These are phyloP conservation scores for Microcebus tavaratra DNA, from an alignment of 2,113 vertebrate genomes.

Conservation along the genomic window DNA sequence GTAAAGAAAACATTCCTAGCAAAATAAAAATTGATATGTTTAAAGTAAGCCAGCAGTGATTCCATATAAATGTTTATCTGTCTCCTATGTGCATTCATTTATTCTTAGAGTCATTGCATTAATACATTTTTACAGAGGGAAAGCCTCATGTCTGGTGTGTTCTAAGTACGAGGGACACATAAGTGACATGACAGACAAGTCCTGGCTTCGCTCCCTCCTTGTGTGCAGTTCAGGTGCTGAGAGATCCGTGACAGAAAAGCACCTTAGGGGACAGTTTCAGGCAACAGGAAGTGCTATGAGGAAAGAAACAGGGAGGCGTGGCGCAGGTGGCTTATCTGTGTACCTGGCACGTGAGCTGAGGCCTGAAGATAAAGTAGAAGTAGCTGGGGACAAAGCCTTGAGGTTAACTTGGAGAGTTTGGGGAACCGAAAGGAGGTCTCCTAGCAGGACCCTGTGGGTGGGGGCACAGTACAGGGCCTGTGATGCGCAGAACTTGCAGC, in stretches of 20 bases:
- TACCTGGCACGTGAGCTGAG: not conserved
- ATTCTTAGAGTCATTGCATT: not conserved
- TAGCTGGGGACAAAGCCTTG: accelerated
- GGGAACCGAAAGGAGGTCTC: too few relatives aligned
- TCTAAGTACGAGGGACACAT: not conserved
- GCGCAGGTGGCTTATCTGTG: not conserved
- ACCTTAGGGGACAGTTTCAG: too few relatives aligned
- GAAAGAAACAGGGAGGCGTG: not conserved
- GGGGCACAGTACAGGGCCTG: not conserved
- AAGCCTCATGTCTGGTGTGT: accelerated
- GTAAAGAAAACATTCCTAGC: not conserved
- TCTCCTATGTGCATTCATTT: too few relatives aligned
- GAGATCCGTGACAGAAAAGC: not conserved
- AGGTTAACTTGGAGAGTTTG: too few relatives aligned
- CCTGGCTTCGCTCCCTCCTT: too few relatives aligned
- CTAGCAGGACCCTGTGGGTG: too few relatives aligned
- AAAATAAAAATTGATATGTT: not conserved
- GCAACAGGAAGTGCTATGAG: not conserved
- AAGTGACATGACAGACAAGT: not conserved
- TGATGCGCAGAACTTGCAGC: accelerated
- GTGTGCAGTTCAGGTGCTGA: not conserved
- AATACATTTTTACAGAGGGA: not conserved
- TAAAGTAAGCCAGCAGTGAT: not conserved
- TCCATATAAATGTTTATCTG: not conserved
- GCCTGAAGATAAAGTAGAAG: not conserved